A percentile compares a stretch with the other conserved stretches of the same genome.
Conservation (phyloP, 2,797 vertebrate genomes). For the Enteromius afrohamiltoni region DNA sequence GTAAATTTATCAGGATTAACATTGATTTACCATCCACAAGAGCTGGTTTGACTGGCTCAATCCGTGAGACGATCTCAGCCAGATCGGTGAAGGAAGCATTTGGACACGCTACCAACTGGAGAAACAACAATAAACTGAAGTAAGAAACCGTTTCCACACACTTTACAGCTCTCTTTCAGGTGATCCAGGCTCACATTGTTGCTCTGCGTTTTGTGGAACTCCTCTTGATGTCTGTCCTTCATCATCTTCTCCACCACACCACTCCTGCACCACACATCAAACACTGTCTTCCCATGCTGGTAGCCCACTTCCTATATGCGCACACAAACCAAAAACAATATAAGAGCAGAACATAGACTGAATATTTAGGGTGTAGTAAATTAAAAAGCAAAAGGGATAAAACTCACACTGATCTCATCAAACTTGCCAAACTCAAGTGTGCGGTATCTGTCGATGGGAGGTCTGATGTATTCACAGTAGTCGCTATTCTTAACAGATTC, state of each 20-base stretch:
- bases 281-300: slow-evolving; percentile 91
- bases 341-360: neutral
- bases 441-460: slow-evolving; percentile 89
- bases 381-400: neutral
- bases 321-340: slow-evolving; percentile 6
- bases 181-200: slow-evolving; percentile 72
- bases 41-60: slow-evolving; percentile 85
- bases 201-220: slow-evolving; percentile 84
- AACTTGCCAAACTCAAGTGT: slow-evolving; percentile 96
- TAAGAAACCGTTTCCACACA: slow-evolving; percentile 20
- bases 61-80: slow-evolving; percentile 93
- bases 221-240: slow-evolving; percentile 86
- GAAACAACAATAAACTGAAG: slow-evolving; percentile 32
- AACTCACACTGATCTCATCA: slow-evolving; percentile 92
- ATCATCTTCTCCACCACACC: slow-evolving; percentile 94
- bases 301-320: slow-evolving; percentile 89
- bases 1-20: slow-evolving; percentile 1
- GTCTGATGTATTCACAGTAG: slow-evolving; percentile 95
- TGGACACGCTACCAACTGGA: slow-evolving; percentile 87
- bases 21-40: slow-evolving; percentile 85
- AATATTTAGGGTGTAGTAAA: neutral
- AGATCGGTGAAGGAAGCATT: slow-evolving; percentile 95
- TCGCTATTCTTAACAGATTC: slow-evolving; percentile 92
- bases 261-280: slow-evolving; percentile 89
- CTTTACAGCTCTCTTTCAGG: neutral